Evolutionary conservation across 1,140 invertebrate genomes (phyloP), one percentile per base, ranked within the genome.

Genomic region (Pseudachorutes palmiensis): DNA sequence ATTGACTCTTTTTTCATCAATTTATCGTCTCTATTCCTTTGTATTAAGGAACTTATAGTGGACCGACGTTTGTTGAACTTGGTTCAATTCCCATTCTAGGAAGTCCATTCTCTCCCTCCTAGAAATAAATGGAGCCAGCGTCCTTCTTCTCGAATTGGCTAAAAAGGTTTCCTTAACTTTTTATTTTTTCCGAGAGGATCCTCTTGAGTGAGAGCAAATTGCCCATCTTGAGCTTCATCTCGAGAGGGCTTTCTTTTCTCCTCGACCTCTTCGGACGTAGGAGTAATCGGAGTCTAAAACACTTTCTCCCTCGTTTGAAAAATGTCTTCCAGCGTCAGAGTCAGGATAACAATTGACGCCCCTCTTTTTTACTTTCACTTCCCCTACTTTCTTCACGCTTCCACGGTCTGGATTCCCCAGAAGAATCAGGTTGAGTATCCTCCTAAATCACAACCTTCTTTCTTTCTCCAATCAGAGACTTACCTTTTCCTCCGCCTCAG

Each of bases 1-100:
- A 74, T 71, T 74, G 69, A 65, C 69, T 61, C 70, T 71, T 71
- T 55, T 74, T 74, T 71, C 67, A 71, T 73, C 70, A 71, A 71
- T 71, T 71, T 71, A 71, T 71, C 63, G 69, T 68, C 66, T 31
- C 64, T 64, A 74, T 71, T 71, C 68, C 51, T 62, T 49, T 65
- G 36, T 60, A 68, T 66, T 67, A 9, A 26, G 51, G 51, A 55
- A 55, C n/a, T n/a, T n/a, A n/a, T n/a, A n/a, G 24, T 55, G 51
- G 51, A 55, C 51, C 5, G 51, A 55, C 36, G 45, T 61, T 31
- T 48, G 30, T 66, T 2, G 26, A 22, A 33, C 57, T 65, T n/a
- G n/a, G 51, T 58, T 36, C 61, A 45, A 62, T 2, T 62, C 31
- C 30, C 51, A 55, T 14, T 55, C 24, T 12, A 5, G 9, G 9